These are phyloP conservation scores for Poecilia velifera DNA, from an alignment of 2,797 vertebrate species.

Conservation along the genomic window DNA sequence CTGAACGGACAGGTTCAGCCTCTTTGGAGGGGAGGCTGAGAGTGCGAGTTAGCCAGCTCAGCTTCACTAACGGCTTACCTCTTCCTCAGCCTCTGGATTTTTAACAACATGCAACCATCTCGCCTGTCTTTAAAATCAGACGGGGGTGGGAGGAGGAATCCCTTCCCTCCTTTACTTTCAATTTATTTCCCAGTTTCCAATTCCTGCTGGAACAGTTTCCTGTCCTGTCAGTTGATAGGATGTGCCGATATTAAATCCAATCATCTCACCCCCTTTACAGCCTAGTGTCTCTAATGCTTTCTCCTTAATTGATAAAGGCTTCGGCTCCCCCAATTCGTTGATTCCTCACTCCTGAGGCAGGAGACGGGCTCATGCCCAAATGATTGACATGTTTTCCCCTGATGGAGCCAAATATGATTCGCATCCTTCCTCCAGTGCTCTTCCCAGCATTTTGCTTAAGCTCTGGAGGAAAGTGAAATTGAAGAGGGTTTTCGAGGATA, in stretches of 20 bases:
- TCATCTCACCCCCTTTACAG: conserved; percentile 57
- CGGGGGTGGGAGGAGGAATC: background rate
- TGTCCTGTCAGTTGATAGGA: conserved; percentile 52
- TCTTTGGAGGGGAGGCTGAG: conserved; percentile 64
- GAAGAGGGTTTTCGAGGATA: conserved; percentile 51
- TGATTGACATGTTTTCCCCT: conserved; percentile 74
- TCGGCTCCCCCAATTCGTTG: conserved; percentile 33
- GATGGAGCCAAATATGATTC: conserved; percentile 67
- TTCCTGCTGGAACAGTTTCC: conserved; percentile 35
- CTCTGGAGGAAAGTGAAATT: conserved; percentile 65
- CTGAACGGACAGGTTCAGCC: conserved; percentile 80
- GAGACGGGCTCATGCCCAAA: conserved; percentile 49
- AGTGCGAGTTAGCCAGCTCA: conserved; percentile 53
- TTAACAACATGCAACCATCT: conserved; percentile 8
- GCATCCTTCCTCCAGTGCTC: conserved; percentile 45
- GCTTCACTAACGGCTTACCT: conserved; percentile 26
- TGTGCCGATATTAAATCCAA: conserved; percentile 68
- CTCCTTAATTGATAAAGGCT: conserved; percentile 60
- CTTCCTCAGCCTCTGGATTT: conserved; percentile 22
- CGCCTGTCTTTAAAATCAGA: conserved; percentile 11
- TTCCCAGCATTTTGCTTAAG: conserved; percentile 53
- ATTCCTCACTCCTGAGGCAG: conserved; percentile 54
- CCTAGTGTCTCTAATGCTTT: conserved; percentile 57
- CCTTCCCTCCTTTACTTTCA: background rate
- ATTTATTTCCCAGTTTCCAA: conserved; percentile 23